Conservation (phyloP, 2,888 invertebrate species). For the Mesochorus sp. region DNA sequence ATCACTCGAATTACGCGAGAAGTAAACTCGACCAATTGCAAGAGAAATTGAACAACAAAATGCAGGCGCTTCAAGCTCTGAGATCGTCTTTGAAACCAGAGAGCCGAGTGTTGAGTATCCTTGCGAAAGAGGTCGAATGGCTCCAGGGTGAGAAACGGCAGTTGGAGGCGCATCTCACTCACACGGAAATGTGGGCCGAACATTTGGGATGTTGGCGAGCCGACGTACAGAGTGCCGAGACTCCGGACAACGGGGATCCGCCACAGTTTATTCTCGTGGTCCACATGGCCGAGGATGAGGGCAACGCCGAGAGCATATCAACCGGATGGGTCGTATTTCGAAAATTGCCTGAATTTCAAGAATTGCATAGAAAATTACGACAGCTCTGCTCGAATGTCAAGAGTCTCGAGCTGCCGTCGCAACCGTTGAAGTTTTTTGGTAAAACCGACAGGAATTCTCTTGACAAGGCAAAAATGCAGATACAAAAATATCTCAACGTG, state of each 20-base stretch:
- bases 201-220: slow-evolving; percentile 95
- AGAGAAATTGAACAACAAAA: slow-evolving; percentile 92
- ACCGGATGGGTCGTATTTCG: slow-evolving; percentile 88
- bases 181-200: slow-evolving; percentile 95
- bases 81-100: slow-evolving; percentile 92
- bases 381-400: slow-evolving; percentile 92
- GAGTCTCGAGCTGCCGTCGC: slow-evolving; percentile 91
- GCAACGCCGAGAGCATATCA: slow-evolving; percentile 85
- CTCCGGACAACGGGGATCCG: slow-evolving; percentile 86
- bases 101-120: slow-evolving; percentile 89
- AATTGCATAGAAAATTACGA: slow-evolving; percentile 91
- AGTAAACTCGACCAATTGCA: slow-evolving; percentile 92
- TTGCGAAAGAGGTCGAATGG: slow-evolving; percentile 93
- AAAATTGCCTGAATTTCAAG: slow-evolving; percentile 87
- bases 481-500: slow-evolving; percentile 94
- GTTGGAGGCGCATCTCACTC: slow-evolving; percentile 91
- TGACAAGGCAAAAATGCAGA: slow-evolving; percentile 91
- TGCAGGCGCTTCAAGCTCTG: slow-evolving; percentile 91
- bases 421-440: slow-evolving; percentile 91
- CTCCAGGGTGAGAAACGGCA: slow-evolving; percentile 91
- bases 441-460: slow-evolving; percentile 91
- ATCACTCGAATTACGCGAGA: slow-evolving; percentile 92
- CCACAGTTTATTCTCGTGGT: slow-evolving; percentile 91
- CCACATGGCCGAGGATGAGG: slow-evolving; percentile 88
- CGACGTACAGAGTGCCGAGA: slow-evolving; percentile 91